Evolutionary conservation across 2,113 vertebrate species (phyloP), one percentile per base, ranked within the genome.

Genomic region (Alethe castanea): DNA sequence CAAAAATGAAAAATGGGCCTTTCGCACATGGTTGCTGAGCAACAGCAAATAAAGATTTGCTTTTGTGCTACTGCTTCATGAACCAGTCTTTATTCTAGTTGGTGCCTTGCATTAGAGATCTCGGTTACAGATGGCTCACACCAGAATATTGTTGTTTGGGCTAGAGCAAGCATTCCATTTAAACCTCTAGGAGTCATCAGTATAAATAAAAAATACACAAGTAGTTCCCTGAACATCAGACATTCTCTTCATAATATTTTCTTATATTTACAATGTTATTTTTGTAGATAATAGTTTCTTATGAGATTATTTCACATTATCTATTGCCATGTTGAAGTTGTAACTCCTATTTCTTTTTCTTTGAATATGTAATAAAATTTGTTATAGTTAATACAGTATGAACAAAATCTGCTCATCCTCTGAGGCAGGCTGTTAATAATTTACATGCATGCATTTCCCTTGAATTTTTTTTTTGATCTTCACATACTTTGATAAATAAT

Each of bases 21-120:
- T 94, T 90, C 5, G 8, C 72, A 86, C 78, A 66, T 25, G 74
- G 96, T 97, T 97, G 97, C 97, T 84, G 86, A 96, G 95, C 96
- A 97, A 96, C 94, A 62, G 94, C 94, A 96, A 95, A 95, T 96
- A 94, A 94, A 92, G 90, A 50, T 94, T 95, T 95, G 95, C 93
- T 95, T 95, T 85, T 89, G 85, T 94, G 72, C 86, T 70, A 7
- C 66, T 2, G 31, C 78, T 86, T 90, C 92, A 50, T 81, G 89
- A 94, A 44, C 87, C 50, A 56, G 40, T 65, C 90, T 90, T 93
- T 85, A 71, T 78, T 94, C 76, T 66, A 81, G 69, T 11, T 84
- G 81, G 95, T 92, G 92, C 72, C 88, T 81, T 67, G 52, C 5
- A 8, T 90, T n/a, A 86, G 33, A 72, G 45, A 95, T 91, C 90